Base-by-base conservation (phyloP, 2,888 invertebrate genomes). In the Euproctis similis region DNA sequence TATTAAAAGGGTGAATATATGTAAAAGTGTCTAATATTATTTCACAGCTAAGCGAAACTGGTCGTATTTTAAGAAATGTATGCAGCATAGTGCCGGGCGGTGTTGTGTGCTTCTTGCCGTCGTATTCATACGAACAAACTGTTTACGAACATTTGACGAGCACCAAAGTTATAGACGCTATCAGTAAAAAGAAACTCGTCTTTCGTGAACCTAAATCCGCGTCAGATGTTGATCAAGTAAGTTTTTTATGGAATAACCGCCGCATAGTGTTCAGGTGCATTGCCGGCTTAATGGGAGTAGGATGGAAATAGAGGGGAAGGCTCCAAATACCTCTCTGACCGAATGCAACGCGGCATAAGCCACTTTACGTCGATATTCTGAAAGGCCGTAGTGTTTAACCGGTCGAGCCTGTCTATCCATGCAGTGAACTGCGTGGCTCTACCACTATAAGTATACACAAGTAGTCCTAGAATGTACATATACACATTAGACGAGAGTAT, bases 61-160 rank as follows among this genome's bases (percentile, higher is more conserved):
- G 92, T 1, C 86, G 92, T 45, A 81, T 93, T 6, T 65, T 98
- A 11, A 73, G 89, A 40, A 94, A 96, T 63, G 66, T 95, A 1
- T 92, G 92, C 55, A 89, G 89, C 47, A 82, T 92, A 24, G 88
- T 97, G 7, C 95, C 94, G 1, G 96, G 94, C 0, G 99, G 99
- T 0, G 86, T 98, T 2, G 94, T 99, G 0, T 92, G 94, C 46
- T 99, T 99, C 71, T 89, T 98, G 39, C 93, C 97, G 0, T 97
- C 97, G 0, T 98, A 98, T 59, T 92, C 93, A 8, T 97, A 95
- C 62, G 94, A 97, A 66, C 86, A 90, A 28, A 69, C 70, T 0
- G 88, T 95, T 1, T 88, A 87, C 49, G 84, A 86, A 3, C 88
- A 91, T 59, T 82, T 91, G 70, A 73, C 84, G 39, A 77, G 75